phyloP scores from a whole-genome alignment of 2,113 vertebrate species.

The Urocolius indicus region DNA sequence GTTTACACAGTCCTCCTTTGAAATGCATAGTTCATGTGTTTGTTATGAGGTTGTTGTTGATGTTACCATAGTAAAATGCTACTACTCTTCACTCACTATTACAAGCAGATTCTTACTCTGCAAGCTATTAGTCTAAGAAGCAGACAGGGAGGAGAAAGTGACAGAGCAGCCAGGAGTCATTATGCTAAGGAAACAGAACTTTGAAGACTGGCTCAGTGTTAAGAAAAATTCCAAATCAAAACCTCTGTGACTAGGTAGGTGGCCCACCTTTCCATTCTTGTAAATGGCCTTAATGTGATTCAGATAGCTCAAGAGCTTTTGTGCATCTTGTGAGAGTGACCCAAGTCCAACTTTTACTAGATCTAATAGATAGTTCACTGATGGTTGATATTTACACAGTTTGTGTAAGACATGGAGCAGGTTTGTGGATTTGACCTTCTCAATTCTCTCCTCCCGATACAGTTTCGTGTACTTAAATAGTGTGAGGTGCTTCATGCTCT shows the following conservation, averaged over 20 bases:
- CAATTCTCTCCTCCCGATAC: neutral
- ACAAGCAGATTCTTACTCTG: neutral
- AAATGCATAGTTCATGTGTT: neutral
- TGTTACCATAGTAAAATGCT: neutral
- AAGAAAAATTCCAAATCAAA: neutral
- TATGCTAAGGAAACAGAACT: neutral
- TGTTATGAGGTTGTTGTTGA: neutral
- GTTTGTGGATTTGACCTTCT: neutral
- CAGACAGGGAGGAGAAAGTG: neutral
- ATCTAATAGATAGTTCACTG: neutral
- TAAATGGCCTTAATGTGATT: neutral
- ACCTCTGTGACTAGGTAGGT: neutral
- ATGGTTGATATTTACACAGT: neutral
- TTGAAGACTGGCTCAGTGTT: neutral
- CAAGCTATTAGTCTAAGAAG: neutral
- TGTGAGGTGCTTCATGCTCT: neutral
- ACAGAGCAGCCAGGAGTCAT: neutral
- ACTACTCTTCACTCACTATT: neutral
- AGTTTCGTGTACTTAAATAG: neutral
- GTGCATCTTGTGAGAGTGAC: neutral
- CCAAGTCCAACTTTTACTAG: neutral
- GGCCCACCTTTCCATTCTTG: neutral
- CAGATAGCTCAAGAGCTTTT: neutral
- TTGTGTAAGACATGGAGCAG: neutral
- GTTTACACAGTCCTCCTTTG: neutral